phyloP scores from a whole-genome alignment of 2,888 invertebrate species.

The Xestia xanthographa region DNA sequence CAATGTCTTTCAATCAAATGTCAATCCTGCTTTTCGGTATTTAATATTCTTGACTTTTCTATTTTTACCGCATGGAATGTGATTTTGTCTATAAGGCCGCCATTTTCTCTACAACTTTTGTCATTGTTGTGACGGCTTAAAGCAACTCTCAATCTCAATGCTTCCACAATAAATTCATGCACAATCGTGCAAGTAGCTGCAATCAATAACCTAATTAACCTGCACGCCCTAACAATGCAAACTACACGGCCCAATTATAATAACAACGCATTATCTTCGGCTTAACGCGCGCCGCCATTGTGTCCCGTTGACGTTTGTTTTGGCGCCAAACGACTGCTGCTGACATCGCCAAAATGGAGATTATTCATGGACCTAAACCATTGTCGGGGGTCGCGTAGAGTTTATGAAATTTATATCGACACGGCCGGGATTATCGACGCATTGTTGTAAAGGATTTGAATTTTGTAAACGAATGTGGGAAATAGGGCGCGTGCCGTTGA shows the following conservation, averaged over 20 bases:
- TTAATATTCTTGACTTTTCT: not conserved
- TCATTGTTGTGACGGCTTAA: not conserved
- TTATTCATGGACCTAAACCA: slow-evolving; percentile 70
- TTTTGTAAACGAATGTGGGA: slow-evolving; percentile 68
- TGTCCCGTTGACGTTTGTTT: slow-evolving; percentile 69
- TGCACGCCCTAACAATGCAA: slow-evolving; percentile 63
- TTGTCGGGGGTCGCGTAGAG: slow-evolving; percentile 64
- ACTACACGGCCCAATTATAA: slow-evolving; percentile 67
- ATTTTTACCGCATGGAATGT: not conserved
- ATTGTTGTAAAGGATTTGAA: slow-evolving; percentile 70
- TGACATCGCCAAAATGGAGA: slow-evolving; percentile 72
- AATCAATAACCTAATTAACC: slow-evolving; percentile 67
- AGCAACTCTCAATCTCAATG: not conserved
- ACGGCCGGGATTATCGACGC: slow-evolving; percentile 68
- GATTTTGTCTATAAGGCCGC: not conserved
- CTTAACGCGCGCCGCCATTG: slow-evolving; percentile 69
- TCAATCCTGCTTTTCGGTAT: not conserved
- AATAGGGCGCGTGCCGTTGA: slow-evolving; percentile 68
- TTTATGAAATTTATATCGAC: slow-evolving; percentile 73
- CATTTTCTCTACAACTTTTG: not conserved
- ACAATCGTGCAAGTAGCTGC: slow-evolving; percentile 40
- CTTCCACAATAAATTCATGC: slow-evolving; percentile 19
- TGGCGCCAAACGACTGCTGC: slow-evolving; percentile 69
- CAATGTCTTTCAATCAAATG: not conserved
- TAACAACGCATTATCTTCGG: slow-evolving; percentile 69